These are phyloP conservation scores for Neosilurus hyrtlii DNA, from an alignment of 2,797 vertebrate genomes.

Conservation along the genomic window DNA sequence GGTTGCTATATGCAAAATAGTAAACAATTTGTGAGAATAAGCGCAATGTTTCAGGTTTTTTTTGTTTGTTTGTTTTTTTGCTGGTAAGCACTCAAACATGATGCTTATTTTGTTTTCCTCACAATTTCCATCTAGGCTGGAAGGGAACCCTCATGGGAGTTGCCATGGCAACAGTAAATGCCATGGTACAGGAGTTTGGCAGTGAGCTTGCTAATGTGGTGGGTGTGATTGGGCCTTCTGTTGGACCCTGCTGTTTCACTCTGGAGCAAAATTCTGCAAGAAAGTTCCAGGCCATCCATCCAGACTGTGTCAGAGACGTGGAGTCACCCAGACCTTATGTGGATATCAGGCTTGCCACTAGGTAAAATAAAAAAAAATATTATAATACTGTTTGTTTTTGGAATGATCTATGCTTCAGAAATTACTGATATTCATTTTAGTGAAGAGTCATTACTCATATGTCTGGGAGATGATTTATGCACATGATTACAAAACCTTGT, in stretches of 20 bases:
- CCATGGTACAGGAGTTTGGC: conserved; percentile 82
- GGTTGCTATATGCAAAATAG: background rate
- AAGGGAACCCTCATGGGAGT: conserved; percentile 86
- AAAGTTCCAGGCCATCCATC: conserved; percentile 77
- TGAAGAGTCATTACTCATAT: background rate
- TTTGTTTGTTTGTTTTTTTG: background rate
- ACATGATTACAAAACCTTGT: conserved; percentile 3
- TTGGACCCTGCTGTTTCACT: conserved; percentile 88
- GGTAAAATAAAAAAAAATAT: conserved; percentile 66
- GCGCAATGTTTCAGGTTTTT: background rate
- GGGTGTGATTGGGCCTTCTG: conserved; percentile 85
- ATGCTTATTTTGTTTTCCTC: conserved; percentile 17
- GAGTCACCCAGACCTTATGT: conserved; percentile 72
- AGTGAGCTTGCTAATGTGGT: conserved; percentile 74
- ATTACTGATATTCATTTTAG: background rate
- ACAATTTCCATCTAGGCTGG: conserved; percentile 78
- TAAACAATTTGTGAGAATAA: background rate
- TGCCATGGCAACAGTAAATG: conserved; percentile 83
- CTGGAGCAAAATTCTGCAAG: conserved; percentile 73
- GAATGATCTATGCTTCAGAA: background rate
- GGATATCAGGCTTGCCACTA: conserved; percentile 86
- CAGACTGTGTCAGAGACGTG: conserved; percentile 76
- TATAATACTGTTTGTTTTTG: background rate
- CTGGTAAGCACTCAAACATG: background rate
- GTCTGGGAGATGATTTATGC: background rate